Evolutionary conservation across 2,888 invertebrate genomes (phyloP).

Genomic region (Anthophora plumipes): DNA sequence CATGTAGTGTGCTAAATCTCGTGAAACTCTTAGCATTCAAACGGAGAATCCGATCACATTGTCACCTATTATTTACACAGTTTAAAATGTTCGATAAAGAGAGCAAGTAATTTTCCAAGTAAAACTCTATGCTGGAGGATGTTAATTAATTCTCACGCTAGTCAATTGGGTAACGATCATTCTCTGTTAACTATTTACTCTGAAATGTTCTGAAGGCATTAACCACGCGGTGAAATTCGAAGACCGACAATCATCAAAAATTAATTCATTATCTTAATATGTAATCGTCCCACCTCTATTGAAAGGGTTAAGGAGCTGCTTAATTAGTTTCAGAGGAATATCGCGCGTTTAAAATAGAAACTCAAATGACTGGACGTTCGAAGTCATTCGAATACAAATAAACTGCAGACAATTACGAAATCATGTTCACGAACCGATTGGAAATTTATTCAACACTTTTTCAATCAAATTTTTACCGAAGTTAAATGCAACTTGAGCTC

Average conservation of each 20-base stretch:
- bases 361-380: neutral
- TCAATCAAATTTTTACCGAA: conserved; percentile 4
- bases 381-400: neutral
- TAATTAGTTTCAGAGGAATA: conserved; percentile 12
- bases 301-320: neutral
- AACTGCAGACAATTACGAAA: neutral
- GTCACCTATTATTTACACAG: neutral
- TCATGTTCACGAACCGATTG: neutral
- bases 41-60: neutral
- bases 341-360: neutral
- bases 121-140: conserved; percentile 15
- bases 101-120: conserved; percentile 14
- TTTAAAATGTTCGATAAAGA: neutral
- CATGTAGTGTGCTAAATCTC: neutral
- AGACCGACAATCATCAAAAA: conserved; percentile 10
- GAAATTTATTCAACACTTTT: conserved; percentile 2
- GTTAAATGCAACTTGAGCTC: neutral
- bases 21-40: conserved; percentile 2
- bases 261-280: conserved; percentile 35
- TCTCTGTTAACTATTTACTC: conserved; percentile 44
- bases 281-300: neutral
- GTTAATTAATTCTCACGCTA: conserved; percentile 47
- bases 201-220: conserved; percentile 45
- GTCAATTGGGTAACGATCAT: conserved; percentile 51
- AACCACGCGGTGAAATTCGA: conserved; percentile 42